phyloP scores from a whole-genome alignment of 2,797 vertebrate species.

The Acipenser transmontanus region DNA sequence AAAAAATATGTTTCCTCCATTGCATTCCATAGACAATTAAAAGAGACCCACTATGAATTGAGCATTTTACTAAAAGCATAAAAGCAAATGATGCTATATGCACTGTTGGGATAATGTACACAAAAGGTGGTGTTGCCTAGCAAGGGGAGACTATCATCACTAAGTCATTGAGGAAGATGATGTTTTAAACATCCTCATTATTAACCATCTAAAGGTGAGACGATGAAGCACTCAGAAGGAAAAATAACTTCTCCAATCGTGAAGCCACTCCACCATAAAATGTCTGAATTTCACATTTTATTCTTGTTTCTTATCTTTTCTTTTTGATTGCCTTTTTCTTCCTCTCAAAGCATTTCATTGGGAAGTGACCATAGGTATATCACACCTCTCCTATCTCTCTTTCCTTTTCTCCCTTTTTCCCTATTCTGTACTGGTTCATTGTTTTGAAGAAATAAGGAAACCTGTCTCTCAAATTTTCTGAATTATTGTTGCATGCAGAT shows the following conservation, averaged over 20 bases:
- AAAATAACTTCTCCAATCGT: constrained; percentile 17
- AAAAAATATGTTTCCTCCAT: no score
- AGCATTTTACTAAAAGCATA: no score
- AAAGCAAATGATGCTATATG: no score
- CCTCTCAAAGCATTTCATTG: constrained; percentile 77
- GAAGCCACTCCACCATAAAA: constrained; percentile 36
- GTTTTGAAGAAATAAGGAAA: constrained; percentile 10
- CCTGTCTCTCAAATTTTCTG: neutral
- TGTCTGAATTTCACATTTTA: constrained; percentile 61
- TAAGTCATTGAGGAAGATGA: no score
- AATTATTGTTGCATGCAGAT: constrained; percentile 22
- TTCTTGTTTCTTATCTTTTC: constrained; percentile 46
- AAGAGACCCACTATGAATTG: no score
- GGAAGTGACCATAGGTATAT: constrained; percentile 87
- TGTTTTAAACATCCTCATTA: no score
- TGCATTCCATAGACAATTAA: no score
- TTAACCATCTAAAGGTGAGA: no score
- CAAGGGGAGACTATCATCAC: no score
- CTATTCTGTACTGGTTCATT: constrained; percentile 11
- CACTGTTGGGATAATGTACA: no score
- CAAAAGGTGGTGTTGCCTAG: no score
- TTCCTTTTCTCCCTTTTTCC: constrained; percentile 13
- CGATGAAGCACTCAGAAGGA: neutral
- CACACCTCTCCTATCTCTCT: constrained; percentile 37
- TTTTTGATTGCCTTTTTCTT: constrained; percentile 59